Percentiles rank a stretch among this genome's conserved stretches.
These are phyloP conservation scores for Phorcus lineatus DNA, from an alignment of 2,888 invertebrate species.

Conservation along the genomic window DNA sequence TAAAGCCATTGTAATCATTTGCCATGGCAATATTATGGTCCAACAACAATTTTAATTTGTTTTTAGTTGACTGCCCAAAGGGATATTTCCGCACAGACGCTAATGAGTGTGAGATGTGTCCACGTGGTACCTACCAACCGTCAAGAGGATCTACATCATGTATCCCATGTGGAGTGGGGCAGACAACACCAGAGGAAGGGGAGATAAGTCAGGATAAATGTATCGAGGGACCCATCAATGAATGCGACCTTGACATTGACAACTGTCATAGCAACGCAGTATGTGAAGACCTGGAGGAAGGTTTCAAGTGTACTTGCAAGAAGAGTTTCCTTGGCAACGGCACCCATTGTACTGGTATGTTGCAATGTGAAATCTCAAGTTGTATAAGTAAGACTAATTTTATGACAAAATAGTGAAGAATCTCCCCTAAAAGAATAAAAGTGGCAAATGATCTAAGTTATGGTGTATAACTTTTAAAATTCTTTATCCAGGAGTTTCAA, in stretches of 20 bases:
- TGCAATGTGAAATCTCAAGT: too few species aligned
- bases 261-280: constrained; percentile 49
- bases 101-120: constrained; percentile 56
- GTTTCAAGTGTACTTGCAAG: constrained; percentile 57
- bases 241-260: constrained; percentile 50
- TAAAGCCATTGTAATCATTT: too few species aligned
- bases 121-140: constrained; percentile 57
- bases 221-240: constrained; percentile 49
- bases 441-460: too few species aligned
- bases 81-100: constrained; percentile 46
- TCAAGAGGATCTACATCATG: constrained; percentile 47
- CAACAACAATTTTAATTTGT: neutral
- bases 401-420: too few species aligned
- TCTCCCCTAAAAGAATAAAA: too few species aligned
- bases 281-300: constrained; percentile 47
- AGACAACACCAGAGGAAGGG: constrained; percentile 51
- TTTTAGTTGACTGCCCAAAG: constrained; percentile 55
- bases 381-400: too few species aligned
- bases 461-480: too few species aligned
- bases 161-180: constrained; percentile 52
- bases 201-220: constrained; percentile 44
- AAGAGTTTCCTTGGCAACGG: constrained; percentile 53
- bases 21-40: too few species aligned
- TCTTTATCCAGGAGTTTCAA: too few species aligned
- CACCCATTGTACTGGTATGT: constrained; percentile 49